A percentile compares a stretch with the other conserved stretches of the same genome.
Conservation (phyloP, 2,888 invertebrate genomes). For the Petrophora chlorosata region DNA sequence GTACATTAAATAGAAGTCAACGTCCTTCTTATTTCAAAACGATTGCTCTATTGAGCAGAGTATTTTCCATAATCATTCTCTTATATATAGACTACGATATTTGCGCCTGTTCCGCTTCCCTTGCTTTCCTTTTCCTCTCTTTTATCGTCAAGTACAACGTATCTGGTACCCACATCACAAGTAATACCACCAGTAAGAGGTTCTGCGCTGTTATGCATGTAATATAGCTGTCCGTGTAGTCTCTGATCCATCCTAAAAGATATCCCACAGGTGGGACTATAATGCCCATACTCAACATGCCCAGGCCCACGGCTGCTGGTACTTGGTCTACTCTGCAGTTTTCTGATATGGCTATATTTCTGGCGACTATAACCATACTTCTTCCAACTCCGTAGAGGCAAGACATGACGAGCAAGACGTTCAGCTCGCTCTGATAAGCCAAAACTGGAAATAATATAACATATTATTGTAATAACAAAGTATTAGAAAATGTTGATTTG, state of each 20-base stretch:
- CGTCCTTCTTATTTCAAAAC: neutral
- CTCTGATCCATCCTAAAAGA: conserved; percentile 86
- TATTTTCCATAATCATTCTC: conserved; percentile 6
- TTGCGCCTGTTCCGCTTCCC: conserved; percentile 43
- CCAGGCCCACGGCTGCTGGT: conserved; percentile 88
- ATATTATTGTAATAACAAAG: neutral
- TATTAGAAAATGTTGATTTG: too few relatives aligned
- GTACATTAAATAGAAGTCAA: neutral
- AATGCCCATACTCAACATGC: conserved; percentile 88
- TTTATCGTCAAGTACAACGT: conserved; percentile 66
- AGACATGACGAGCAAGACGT: conserved; percentile 80
- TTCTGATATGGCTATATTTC: conserved; percentile 88
- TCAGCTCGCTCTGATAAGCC: conserved; percentile 83
- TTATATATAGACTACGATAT: conserved; percentile 36
- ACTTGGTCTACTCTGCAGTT: conserved; percentile 83
- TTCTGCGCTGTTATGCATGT: conserved; percentile 86
- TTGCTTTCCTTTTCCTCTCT: conserved; percentile 52
- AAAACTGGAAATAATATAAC: conserved; percentile 76
- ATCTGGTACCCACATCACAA: conserved; percentile 85
- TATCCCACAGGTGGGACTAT: conserved; percentile 87
- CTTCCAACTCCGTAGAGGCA: conserved; percentile 87
- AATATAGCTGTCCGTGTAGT: conserved; percentile 85
- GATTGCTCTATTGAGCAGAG: conserved; percentile 10
- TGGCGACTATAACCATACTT: conserved; percentile 89
- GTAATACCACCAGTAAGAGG: conserved; percentile 77